These are phyloP conservation scores for Phainopepla nitens DNA, from an alignment of 2,113 vertebrate genomes.

Conservation along the genomic window DNA sequence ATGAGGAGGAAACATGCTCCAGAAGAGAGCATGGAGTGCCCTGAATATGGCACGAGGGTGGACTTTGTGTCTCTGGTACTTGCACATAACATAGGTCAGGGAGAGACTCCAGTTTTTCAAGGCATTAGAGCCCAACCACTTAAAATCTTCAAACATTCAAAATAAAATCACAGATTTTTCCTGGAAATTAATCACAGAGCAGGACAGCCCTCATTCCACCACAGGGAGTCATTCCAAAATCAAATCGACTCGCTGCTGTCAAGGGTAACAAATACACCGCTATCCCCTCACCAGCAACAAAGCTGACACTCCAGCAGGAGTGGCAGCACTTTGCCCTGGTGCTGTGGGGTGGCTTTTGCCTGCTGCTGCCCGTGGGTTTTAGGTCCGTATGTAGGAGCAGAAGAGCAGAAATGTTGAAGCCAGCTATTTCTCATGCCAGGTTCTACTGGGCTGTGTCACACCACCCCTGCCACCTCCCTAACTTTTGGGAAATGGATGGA, in stretches of 20 bases:
- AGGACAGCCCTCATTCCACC: background rate
- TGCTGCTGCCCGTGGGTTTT: background rate
- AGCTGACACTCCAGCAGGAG: background rate
- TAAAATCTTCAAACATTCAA: background rate
- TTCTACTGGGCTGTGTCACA: background rate
- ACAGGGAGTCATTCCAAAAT: background rate
- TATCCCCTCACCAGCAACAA: background rate
- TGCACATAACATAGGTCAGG: background rate
- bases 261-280: background rate
- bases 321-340: rapidly evolving
- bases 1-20: background rate
- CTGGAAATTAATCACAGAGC: background rate
- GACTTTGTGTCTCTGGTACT: background rate
- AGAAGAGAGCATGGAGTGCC: background rate
- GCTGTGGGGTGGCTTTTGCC: background rate
- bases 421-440: background rate
- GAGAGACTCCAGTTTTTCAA: background rate
- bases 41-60: background rate
- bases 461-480: background rate
- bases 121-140: background rate
- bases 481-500: background rate
- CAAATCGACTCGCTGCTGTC: background rate
- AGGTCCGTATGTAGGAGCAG: background rate
- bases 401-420: background rate
- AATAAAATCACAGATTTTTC: background rate